Evolutionary conservation across 23 tunicate genomes (phyloP).

Genomic region (Aplidium turbinatum): DNA sequence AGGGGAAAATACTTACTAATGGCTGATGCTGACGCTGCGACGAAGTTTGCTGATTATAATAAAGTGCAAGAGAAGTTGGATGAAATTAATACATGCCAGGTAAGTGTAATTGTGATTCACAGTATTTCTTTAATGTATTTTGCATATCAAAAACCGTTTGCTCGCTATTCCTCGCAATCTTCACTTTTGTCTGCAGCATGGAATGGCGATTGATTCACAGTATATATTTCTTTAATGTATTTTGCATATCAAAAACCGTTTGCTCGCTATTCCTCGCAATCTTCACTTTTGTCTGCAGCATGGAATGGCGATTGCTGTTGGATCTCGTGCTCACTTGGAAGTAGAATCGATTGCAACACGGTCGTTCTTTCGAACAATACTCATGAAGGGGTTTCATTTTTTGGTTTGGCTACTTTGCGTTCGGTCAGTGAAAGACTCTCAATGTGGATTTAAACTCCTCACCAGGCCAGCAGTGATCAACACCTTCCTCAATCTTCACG

Average conservation of each 20-base stretch:
- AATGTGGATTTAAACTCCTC: constrained; percentile 92
- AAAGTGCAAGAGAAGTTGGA: constrained; percentile 62
- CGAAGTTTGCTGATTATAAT: constrained; percentile 70
- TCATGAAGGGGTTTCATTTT: constrained; percentile 95
- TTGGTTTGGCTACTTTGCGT: constrained; percentile 92
- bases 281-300: constrained; percentile 5
- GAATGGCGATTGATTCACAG: constrained; percentile 56
- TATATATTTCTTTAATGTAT: too few species aligned
- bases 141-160: neutral
- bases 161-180: neutral
- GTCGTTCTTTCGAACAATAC: constrained; percentile 76
- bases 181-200: constrained; percentile 14
- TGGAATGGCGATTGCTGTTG: constrained; percentile 66
- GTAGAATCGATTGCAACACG: constrained; percentile 81
- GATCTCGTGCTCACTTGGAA: constrained; percentile 95
- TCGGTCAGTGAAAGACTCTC: constrained; percentile 77
- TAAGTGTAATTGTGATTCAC: too few species aligned
- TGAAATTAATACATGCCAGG: constrained; percentile 23
- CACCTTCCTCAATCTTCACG: constrained; percentile 70
- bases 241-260: neutral
- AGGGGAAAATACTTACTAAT: constrained; percentile 73
- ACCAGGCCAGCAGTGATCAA: constrained; percentile 67
- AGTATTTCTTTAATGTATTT: too few species aligned
- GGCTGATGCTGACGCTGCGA: constrained; percentile 97
- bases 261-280: neutral